Conservation (phyloP, 2,888 invertebrate species). For the Congeria kusceri region DNA sequence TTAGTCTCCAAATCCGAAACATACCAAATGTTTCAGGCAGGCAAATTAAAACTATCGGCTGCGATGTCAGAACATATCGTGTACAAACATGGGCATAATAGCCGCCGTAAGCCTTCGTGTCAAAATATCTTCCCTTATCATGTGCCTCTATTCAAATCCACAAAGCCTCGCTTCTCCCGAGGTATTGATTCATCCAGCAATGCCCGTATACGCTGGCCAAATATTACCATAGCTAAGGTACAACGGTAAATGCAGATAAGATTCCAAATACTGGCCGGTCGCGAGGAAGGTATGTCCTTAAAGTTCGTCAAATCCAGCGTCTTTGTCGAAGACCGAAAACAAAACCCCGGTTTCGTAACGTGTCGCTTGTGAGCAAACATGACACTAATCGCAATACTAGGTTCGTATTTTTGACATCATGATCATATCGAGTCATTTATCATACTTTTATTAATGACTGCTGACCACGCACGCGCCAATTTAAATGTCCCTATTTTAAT, state of each 20-base stretch:
- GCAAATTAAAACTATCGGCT: slow-evolving; percentile 58
- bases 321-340: slow-evolving; percentile 25
- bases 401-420: slow-evolving; percentile 38
- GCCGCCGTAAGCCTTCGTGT: slow-evolving; percentile 51
- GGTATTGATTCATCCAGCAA: slow-evolving; percentile 53
- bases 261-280: slow-evolving; percentile 26
- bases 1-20: slow-evolving; percentile 48
- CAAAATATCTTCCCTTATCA: slow-evolving; percentile 59
- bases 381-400: slow-evolving; percentile 48
- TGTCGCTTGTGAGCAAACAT: slow-evolving; percentile 49
- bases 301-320: slow-evolving; percentile 28
- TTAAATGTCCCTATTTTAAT: too few species aligned
- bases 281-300: slow-evolving; percentile 40
- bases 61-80: slow-evolving; percentile 59
- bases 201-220: slow-evolving; percentile 39
- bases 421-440: slow-evolving; percentile 25
- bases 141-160: slow-evolving; percentile 49
- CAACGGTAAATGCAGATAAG: slow-evolving; percentile 43
- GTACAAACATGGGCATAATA: slow-evolving; percentile 61
- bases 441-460: not conserved
- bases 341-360: slow-evolving; percentile 40
- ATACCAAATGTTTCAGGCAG: slow-evolving; percentile 64
- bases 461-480: too few species aligned
- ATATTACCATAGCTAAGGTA: slow-evolving; percentile 53
- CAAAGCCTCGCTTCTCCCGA: slow-evolving; percentile 47